These are phyloP conservation scores for Danionella dracula DNA, from an alignment of 2,797 vertebrate genomes.

Conservation along the genomic window DNA sequence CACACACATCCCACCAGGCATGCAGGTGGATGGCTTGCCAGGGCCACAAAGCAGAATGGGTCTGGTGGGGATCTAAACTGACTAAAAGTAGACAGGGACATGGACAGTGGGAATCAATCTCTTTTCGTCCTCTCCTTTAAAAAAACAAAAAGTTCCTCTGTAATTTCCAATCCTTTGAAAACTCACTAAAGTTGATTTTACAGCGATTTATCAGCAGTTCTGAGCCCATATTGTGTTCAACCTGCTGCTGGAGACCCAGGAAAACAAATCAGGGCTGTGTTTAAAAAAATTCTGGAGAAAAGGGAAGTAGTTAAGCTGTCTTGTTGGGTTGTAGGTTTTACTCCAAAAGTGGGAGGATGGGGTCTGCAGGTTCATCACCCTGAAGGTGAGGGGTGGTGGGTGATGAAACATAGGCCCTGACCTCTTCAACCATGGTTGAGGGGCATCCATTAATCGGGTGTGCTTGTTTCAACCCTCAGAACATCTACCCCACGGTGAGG, in stretches of 20 bases:
- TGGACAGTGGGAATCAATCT: too few relatives aligned
- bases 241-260: neutral
- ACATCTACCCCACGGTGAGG: constrained; percentile 29
- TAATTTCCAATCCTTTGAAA: too few relatives aligned
- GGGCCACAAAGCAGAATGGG: too few relatives aligned
- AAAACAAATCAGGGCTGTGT: constrained; percentile 24
- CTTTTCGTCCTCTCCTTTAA: too few relatives aligned
- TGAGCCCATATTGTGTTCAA: too few relatives aligned
- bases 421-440: constrained; percentile 1
- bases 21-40: too few relatives aligned
- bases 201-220: too few relatives aligned
- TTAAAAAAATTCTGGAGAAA: constrained; percentile 12
- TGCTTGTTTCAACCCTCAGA: constrained; percentile 11
- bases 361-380: constrained; percentile 26
- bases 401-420: constrained; percentile 22
- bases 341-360: constrained; percentile 25
- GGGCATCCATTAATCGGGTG: constrained; percentile 4
- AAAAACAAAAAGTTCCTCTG: too few relatives aligned
- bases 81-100: too few relatives aligned
- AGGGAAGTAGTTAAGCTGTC: constrained; percentile 35
- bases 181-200: too few relatives aligned
- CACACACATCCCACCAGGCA: too few relatives aligned
- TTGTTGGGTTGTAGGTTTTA: constrained; percentile 21
- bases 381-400: constrained; percentile 23
- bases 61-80: too few relatives aligned